phyloP scores from a whole-genome alignment of 2,113 vertebrate genomes.

The Formicarius rufipectus region DNA sequence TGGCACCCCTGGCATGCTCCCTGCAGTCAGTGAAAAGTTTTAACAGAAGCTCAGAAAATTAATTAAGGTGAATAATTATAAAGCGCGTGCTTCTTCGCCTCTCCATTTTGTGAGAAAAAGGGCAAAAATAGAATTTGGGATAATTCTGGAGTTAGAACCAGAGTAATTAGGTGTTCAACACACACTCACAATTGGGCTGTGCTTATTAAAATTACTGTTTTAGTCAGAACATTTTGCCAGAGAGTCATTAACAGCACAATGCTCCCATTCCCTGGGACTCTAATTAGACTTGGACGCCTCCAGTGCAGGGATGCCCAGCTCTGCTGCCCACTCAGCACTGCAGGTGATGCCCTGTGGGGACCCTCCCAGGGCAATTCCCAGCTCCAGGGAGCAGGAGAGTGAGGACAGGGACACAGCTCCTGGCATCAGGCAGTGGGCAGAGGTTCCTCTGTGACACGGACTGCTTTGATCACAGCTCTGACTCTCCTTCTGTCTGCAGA shows the following conservation, averaged over 20 bases:
- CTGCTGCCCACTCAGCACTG: not conserved
- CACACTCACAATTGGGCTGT: constrained; percentile 68
- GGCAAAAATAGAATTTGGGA: constrained; percentile 62
- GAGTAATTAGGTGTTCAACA: constrained; percentile 76
- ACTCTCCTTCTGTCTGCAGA: not conserved
- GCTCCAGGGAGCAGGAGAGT: not conserved
- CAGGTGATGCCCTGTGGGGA: not conserved
- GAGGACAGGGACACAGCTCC: not conserved
- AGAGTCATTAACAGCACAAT: constrained; percentile 78
- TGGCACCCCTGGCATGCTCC: not conserved
- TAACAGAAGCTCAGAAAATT: constrained; percentile 67
- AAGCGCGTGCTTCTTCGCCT: not conserved
- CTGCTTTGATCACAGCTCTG: not conserved
- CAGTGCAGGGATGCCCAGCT: not conserved
- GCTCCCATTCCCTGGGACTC: constrained; percentile 60
- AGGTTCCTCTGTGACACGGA: not conserved
- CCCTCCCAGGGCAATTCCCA: not conserved
- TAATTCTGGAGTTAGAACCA: constrained; percentile 67
- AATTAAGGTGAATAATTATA: constrained; percentile 75
- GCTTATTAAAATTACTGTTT: constrained; percentile 79
- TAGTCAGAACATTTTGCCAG: constrained; percentile 68
- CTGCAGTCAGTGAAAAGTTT: not conserved
- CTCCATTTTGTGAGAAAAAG: constrained; percentile 23
- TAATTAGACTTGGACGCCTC: constrained; percentile 70
- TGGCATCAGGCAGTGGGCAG: not conserved